Evolutionary conservation across 2,113 vertebrate genomes (phyloP), one percentile per base, ranked within the genome.

Genomic region (Amphiprion ocellaris): DNA sequence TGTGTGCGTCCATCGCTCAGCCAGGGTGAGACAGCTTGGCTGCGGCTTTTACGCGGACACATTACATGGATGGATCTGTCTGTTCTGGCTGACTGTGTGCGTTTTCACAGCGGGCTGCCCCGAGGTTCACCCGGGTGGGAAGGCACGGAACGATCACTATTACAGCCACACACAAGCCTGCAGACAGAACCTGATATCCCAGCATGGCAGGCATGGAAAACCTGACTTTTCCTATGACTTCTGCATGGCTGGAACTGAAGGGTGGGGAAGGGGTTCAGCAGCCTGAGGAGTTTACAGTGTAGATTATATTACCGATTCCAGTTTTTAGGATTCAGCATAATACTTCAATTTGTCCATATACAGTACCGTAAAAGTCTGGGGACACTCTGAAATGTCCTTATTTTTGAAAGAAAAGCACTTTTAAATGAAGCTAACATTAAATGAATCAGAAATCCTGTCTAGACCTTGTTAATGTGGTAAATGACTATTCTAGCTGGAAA

Each of bases 31-130:
- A 91, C 88, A 89, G 86, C 67, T 78, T 83, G 90, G 88, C 87
- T 92, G 89, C 88, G 81, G 68, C 64, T 76, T 91, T 91, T 87
- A 89, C 87, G 83, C 56, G 68, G n/a, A 85, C 82, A 73, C 81
- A 74, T 87, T 78, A 70, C 64, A 84, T 46, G 81, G 81, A 77
- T 68, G 78, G 71, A 79, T 70, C 71, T 75, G 85, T 67, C 73
- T 84, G 69, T 68, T 78, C 60, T 60, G 73, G 62, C 67, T 81
- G 83, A 52, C 67, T 52, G 68, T 81, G 74, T 26, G 53, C 28
- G 50, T 60, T 69, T 55, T 52, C 50, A 33, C 49, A 69, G 53
- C 33, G 39, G 55, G 30, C 54, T 87, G 89, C 90, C 92, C 92
- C 49, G 87, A 64, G 74, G 46, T 92, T 93, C 88, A 92, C 91